Conservation (phyloP, 2,113 vertebrate genomes). For the Sceloporus undulatus region DNA sequence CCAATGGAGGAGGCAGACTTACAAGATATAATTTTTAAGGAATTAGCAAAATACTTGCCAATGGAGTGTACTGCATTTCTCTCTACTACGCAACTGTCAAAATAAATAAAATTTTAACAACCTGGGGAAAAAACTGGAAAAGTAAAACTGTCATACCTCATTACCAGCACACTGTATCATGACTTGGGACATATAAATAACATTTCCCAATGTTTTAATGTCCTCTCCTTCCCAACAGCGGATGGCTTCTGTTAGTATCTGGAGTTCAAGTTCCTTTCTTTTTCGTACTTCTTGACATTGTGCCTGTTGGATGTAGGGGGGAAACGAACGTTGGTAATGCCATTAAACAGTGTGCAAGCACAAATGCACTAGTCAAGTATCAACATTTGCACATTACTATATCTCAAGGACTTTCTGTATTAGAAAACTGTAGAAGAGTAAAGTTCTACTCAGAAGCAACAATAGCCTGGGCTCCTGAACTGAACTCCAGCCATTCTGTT, state of each 20-base stretch:
- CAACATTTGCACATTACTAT: not conserved
- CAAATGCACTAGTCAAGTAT: not conserved
- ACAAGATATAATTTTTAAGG: not conserved
- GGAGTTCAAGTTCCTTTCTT: conserved; percentile 94
- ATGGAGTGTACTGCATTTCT: not conserved
- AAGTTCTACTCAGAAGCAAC: not conserved
- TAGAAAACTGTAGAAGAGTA: not conserved
- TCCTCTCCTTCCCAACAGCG: conserved; percentile 97
- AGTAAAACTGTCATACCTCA: conserved; percentile 79
- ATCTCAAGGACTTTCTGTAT: not conserved
- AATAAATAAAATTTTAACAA: not conserved
- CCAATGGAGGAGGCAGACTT: not conserved
- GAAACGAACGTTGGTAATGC: conserved; percentile 5
- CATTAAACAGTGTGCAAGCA: not conserved
- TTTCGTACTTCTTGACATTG: conserved; percentile 98
- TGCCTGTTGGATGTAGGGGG: conserved; percentile 75
- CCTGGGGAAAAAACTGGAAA: not conserved
- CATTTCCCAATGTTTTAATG: conserved; percentile 92
- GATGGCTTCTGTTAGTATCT: conserved; percentile 94
- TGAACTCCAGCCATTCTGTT: not conserved
- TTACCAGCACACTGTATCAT: conserved; percentile 90
- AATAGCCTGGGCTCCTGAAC: not conserved
- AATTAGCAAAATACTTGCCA: not conserved
- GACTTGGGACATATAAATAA: conserved; percentile 97
- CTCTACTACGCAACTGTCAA: no score